Base-by-base conservation (phyloP, 2,797 vertebrate genomes). In the Sciurus carolinensis region DNA sequence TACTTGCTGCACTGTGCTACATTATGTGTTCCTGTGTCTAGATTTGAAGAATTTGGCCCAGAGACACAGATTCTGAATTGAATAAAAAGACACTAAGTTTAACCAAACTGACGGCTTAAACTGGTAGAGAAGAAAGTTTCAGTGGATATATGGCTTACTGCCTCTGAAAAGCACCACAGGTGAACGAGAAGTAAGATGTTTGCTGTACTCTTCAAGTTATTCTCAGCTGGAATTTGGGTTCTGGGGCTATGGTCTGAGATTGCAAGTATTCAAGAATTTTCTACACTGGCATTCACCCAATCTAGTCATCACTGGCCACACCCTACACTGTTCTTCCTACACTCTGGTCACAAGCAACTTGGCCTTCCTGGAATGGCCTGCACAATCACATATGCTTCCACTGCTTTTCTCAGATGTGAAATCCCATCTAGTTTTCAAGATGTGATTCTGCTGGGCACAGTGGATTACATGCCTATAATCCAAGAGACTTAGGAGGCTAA, bases 221-320 rank as follows among this genome's bases (percentile, higher is more conserved):
- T 1, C 26, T 24, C 39, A 77, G 36, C 10, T 54, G 26, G n/a
- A 87, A 64, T 89, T 94, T 69, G 83, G 28, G 83, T 94, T 88
- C 54, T 39, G 50, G 71, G 14, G 9, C 33, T 89, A 72, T 20
- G 72, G 39, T 1, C 28, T 81, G n/a, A 93, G 72, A 50, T 81
- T 52, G 57, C 76, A 87, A 87, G 28, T 64, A 81, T 64, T 81
- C 22, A 82, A 82, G 59, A 83, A 69, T 76, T 94, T 84, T 89
- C 62, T 76, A 59, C 47, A 42, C 44, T 30, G 39, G 12, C 24
- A 36, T 84, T 94, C 33, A 89, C 69, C 44, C 67, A 84, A 82
- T 75, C 77, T 94, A 69, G 86, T n/a, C 44, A 57, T 82, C 59
- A 52, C 36, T 82, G 67, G 69, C 59, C 22, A 44, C 28, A 62